Evolutionary conservation across 2,888 invertebrate genomes (phyloP).

Genomic region (Drosophila engyochracea): DNA sequence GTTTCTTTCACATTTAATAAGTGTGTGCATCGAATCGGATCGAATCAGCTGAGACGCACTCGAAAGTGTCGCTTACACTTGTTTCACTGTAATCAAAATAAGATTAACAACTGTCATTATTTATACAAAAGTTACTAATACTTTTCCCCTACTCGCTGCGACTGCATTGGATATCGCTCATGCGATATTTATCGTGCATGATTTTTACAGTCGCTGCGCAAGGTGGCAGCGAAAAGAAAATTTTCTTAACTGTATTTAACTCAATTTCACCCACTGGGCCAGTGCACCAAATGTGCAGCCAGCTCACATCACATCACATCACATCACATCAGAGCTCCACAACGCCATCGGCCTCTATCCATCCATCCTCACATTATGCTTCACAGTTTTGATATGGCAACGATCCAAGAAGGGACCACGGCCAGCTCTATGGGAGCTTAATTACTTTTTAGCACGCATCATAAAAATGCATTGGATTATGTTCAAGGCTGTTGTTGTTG

Average conservation of each 20-base stretch:
- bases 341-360: slow-evolving; percentile 38
- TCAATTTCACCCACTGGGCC: slow-evolving; percentile 85
- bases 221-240: slow-evolving; percentile 78
- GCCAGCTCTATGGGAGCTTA: slow-evolving; percentile 42
- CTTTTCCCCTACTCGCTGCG: not conserved
- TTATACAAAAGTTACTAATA: not conserved
- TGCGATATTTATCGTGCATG: slow-evolving; percentile 48
- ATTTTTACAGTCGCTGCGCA: slow-evolving; percentile 68
- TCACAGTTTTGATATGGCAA: slow-evolving; percentile 20
- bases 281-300: slow-evolving; percentile 84
- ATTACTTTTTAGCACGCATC: slow-evolving; percentile 79
- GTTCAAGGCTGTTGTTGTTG: slow-evolving; percentile 21
- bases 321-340: not conserved
- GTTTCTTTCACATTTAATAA: slow-evolving; percentile 17
- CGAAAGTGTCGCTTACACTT: slow-evolving; percentile 54
- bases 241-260: slow-evolving; percentile 71
- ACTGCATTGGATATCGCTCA: slow-evolving; percentile 13
- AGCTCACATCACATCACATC: slow-evolving; percentile 25
- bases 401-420: slow-evolving; percentile 14
- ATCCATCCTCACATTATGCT: slow-evolving; percentile 25
- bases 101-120: slow-evolving; percentile 34
- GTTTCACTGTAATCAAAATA: slow-evolving; percentile 1
- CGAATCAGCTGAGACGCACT: slow-evolving; percentile 2
- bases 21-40: not conserved
- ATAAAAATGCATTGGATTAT: slow-evolving; percentile 53